A percentile compares a stretch with the other conserved stretches of the same genome.
Conservation (phyloP, 2,797 vertebrate species). For the Chelon auratus region DNA sequence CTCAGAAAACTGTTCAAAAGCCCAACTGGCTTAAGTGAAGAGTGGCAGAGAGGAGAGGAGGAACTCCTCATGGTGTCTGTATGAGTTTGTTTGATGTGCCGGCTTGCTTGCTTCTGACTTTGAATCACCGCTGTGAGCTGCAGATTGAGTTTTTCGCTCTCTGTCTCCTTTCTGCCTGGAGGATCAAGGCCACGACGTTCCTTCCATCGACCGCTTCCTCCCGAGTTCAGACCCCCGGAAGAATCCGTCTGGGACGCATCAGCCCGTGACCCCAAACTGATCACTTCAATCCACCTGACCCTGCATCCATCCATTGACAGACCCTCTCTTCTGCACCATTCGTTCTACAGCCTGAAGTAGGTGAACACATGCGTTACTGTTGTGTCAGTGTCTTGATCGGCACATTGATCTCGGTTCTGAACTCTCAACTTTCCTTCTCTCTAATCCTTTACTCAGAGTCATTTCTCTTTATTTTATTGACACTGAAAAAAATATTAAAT, state of each 20-base stretch:
- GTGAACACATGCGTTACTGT: no score
- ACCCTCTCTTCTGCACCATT: no score
- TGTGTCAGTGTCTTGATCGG: no score
- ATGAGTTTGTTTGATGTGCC: slow-evolving; percentile 26
- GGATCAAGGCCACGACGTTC: slow-evolving; percentile 50
- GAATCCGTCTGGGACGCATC: slow-evolving; percentile 43
- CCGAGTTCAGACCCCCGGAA: slow-evolving; percentile 50
- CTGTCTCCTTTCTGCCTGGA: slow-evolving; percentile 44
- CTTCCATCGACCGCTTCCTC: slow-evolving; percentile 52
- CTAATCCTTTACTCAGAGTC: no score
- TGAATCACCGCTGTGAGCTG: slow-evolving; percentile 32
- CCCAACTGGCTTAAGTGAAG: not conserved
- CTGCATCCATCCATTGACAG: no score
- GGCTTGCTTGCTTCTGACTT: not conserved
- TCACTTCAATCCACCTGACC: not conserved
- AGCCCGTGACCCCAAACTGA: slow-evolving; percentile 50
- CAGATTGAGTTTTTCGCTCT: slow-evolving; percentile 53
- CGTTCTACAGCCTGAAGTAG: no score
- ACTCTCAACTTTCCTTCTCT: no score
- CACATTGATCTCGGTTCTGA: no score
- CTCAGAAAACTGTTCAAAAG: no score
- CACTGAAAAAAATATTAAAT: no score
- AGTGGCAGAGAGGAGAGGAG: not conserved
- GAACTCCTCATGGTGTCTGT: not conserved
- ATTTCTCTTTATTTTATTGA: no score